A percentile compares a stretch with the other conserved stretches of the same genome.
Evolutionary conservation across 2,797 vertebrate genomes (phyloP).

Genomic region (Clarias pachynema): DNA sequence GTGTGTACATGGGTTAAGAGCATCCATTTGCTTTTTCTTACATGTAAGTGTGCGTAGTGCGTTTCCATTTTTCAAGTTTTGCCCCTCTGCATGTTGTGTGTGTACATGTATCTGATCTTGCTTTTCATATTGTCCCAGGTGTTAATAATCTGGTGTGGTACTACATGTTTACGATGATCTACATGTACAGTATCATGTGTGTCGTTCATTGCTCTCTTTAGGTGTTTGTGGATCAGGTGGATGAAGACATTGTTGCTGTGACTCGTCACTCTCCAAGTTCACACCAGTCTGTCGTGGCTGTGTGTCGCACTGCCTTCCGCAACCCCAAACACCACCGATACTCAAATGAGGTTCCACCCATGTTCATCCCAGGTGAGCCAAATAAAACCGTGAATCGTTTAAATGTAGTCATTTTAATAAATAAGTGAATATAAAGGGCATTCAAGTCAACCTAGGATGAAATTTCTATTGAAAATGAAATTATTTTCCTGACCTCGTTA

Average conservation of each 20-base stretch:
- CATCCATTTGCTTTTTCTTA: neutral
- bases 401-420: neutral
- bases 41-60: neutral
- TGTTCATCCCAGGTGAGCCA: conserved; percentile 89
- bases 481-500: too few relatives aligned
- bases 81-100: neutral
- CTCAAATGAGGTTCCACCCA: conserved; percentile 84
- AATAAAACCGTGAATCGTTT: neutral
- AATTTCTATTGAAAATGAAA: too few relatives aligned
- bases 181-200: neutral
- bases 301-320: conserved; percentile 91
- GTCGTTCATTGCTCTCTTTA: conserved; percentile 55
- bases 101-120: neutral
- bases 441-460: too few relatives aligned
- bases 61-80: neutral
- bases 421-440: too few relatives aligned
- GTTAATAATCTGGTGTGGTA: neutral
- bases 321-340: conserved; percentile 89
- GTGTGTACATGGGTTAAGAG: neutral
- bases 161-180: neutral
- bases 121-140: neutral
- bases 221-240: conserved; percentile 97
- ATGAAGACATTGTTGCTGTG: conserved; percentile 91
- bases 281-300: conserved; percentile 93
- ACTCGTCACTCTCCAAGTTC: conserved; percentile 93